Evolutionary conservation across 2,888 invertebrate species (phyloP), one percentile per base, ranked within the genome.

Genomic region (Litoditis marina): DNA sequence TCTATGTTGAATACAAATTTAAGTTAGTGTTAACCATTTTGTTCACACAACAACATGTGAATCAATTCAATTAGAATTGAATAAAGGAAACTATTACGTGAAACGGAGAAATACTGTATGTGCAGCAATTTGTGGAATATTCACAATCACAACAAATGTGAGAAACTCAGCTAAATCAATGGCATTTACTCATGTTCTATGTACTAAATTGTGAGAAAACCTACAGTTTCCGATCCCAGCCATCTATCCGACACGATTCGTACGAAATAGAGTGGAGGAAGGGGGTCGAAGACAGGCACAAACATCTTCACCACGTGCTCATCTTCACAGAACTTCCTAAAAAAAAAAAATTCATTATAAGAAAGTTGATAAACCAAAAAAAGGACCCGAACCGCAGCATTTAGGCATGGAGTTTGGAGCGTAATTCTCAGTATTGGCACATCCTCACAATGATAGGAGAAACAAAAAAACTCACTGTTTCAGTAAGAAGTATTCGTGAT

Each of bases 201-300:
- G 39, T 36, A 36, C n/a, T 13, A 36, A 11, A 36, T 36, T n/a
- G n/a, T n/a, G n/a, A n/a, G n/a, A n/a, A n/a, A 44, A 44, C 44
- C 6, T 44, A 65, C 72, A 16, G 82, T 81, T 54, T 84, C 80
- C 5, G 77, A 71, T 7, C 81, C 83, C 39, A 87, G 84, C 87
- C 87, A 87, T 49, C 85, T 80, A 77, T 87, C 87, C 7, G 86
- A 86, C 11, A 87, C 84, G 3, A 87, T 85, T 68, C 87, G 83
- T 39, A 99, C 88, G 85, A 95, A 98, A 85, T 98, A 98, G 84
- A 96, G 95, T 0, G 98, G 98, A 0, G 96, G 95, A 58, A 98
- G 86, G 0, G 98, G 98, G 83, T 99, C 98, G 84, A 94, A 96
- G 31, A 99, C 92, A 0, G 98, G 96, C 51, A 98, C 95, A 84